A percentile compares a stretch with the other conserved stretches of the same genome.
phyloP scores from a whole-genome alignment of 2,113 vertebrate genomes.

The Semnornis frantzii region DNA sequence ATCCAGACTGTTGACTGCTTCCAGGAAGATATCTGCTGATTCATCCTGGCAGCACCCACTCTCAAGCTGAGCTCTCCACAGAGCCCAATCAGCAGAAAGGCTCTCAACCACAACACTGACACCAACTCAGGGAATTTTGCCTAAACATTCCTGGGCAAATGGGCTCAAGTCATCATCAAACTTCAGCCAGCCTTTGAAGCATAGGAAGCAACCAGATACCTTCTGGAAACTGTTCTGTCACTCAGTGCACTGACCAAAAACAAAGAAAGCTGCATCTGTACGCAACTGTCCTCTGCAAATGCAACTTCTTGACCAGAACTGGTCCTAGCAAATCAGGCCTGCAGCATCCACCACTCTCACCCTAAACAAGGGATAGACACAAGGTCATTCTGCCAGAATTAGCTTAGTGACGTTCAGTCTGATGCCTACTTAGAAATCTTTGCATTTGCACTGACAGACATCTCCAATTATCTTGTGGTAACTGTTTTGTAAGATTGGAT shows the following conservation, averaged over 20 bases:
- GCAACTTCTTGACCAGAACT: not conserved
- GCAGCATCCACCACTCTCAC: not conserved
- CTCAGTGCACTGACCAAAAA: not conserved
- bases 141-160: not conserved
- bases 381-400: not conserved
- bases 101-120: not conserved
- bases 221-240: not conserved
- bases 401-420: not conserved
- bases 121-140: not conserved
- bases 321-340: not conserved
- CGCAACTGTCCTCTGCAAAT: not conserved
- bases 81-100: not conserved
- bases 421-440: not conserved
- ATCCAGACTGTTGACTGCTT: not conserved
- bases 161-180: not conserved
- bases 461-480: not conserved
- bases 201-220: not conserved
- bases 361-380: not conserved
- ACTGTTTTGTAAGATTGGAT: not conserved
- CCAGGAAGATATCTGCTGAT: conserved; percentile 39
- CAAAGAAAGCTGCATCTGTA: not conserved
- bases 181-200: not conserved
- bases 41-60: not conserved
- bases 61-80: not conserved
- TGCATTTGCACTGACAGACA: not conserved